Conservation (phyloP, 2,888 invertebrate genomes). For the Clusia tigrina region DNA sequence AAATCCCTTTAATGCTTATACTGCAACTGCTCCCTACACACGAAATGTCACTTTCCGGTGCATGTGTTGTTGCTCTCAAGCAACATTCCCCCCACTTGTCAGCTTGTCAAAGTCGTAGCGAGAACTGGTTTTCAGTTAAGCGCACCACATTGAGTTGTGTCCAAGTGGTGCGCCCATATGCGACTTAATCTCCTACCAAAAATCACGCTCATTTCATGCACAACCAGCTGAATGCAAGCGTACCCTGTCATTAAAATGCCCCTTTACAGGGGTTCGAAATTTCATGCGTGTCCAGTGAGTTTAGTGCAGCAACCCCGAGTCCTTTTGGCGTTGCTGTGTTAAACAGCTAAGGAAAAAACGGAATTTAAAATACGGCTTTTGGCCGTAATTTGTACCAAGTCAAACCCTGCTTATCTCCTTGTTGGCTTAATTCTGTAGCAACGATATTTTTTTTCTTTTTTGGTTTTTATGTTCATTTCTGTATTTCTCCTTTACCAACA, state of each 20-base stretch:
- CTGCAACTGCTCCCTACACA: too few relatives aligned
- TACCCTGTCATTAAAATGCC: background rate
- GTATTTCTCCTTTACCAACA: slow-evolving; percentile 15
- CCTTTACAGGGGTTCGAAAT: background rate
- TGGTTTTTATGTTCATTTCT: slow-evolving; percentile 1
- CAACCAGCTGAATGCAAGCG: background rate
- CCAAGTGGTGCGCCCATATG: too few relatives aligned
- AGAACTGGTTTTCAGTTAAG: too few relatives aligned
- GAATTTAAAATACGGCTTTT: background rate
- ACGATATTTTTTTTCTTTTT: too few relatives aligned
- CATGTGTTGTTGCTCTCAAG: too few relatives aligned
- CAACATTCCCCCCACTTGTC: too few relatives aligned
- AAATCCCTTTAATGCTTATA: too few relatives aligned
- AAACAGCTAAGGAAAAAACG: too few relatives aligned
- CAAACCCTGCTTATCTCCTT: slow-evolving; percentile 19
- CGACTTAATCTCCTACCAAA: background rate
- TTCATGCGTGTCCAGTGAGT: slow-evolving; percentile 1
- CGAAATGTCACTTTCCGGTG: too few relatives aligned
- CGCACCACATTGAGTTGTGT: too few relatives aligned
- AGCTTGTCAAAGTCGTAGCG: too few relatives aligned
- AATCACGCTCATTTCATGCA: background rate
- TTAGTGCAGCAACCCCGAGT: slow-evolving; percentile 10
- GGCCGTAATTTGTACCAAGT: slow-evolving; percentile 9
- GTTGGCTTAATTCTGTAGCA: background rate
- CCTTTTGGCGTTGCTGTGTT: background rate